Evolutionary conservation across 2,113 vertebrate genomes (phyloP), one percentile per base, ranked within the genome.

Genomic region (Gymnocephalus cernua): DNA sequence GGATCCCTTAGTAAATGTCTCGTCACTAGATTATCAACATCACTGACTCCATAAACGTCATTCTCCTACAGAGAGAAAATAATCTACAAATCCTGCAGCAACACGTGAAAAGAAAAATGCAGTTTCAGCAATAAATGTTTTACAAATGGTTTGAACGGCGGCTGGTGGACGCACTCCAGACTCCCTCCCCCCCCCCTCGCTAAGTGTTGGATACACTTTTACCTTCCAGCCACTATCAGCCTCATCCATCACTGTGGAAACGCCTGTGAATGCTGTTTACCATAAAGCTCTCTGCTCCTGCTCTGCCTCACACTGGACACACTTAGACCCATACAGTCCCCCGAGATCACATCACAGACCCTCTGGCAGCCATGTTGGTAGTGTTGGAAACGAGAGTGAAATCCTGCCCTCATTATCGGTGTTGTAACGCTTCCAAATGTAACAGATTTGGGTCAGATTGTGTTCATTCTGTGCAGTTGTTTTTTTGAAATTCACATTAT

Each of bases 161-260:
- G 77, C 13, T 16, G 51, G 45, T 67, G 54, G 82, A 44, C 12
- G 2, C 32, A 1, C 27, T 38, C 8, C 8, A 38, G 1, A 38
- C 1, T 21, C 32, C 4, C 0, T n/a, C 48, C 53, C 21, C 35
- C 45, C 44, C 32, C 58, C 19, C 15, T 16, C 15, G 47, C 29
- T 41, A 38, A 5, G 15, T 3, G 59, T 16, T 25, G 77, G 83
- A 89, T 65, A 80, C 77, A 80, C 67, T 66, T 50, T 85, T 79
- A 93, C 89, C 86, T 90, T 91, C 91, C 80, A 89, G 90, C 74
- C 58, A 53, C 59, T 35, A n/a, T 85, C 67, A 51, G 79, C 54
- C 67, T 81, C 87, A 89, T 92, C 86, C 84, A 86, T 91, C 86
- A 91, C 27, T 0, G 48, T 14, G 58, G 41, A 29, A 62, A 64